Conservation (phyloP, 1,140 invertebrate species). For the Andrena cerasifolii region DNA sequence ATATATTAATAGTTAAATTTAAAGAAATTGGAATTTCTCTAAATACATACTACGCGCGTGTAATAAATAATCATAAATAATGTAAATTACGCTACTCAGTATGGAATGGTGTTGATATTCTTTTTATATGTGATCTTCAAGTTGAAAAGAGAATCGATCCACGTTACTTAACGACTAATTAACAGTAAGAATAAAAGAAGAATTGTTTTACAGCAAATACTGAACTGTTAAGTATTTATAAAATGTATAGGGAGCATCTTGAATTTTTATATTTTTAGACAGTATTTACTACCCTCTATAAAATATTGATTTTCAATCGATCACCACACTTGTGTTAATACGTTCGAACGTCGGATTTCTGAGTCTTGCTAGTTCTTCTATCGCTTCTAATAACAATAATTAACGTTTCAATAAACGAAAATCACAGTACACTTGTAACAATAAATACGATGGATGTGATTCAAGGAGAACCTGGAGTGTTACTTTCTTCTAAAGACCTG, state of each 20-base stretch:
- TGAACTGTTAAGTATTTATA: constrained; percentile 13
- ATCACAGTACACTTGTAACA: constrained; percentile 58
- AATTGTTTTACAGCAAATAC: neutral
- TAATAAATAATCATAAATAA: constrained; percentile 61
- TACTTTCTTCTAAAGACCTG: constrained; percentile 52
- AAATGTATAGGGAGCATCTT: neutral
- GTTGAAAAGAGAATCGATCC: neutral
- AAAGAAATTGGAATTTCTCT: constrained; percentile 15
- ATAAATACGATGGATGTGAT: constrained; percentile 24
- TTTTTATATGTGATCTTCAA: constrained; percentile 19
- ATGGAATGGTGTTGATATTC: constrained; percentile 40
- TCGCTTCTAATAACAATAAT: constrained; percentile 40
- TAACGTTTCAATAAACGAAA: constrained; percentile 45
- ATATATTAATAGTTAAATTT: constrained; percentile 31
- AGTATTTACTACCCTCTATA: constrained; percentile 1
- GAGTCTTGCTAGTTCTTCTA: constrained; percentile 12
- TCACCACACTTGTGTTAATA: constrained; percentile 29
- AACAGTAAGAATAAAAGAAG: too few species aligned
- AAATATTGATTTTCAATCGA: constrained; percentile 5
- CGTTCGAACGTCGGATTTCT: constrained; percentile 23
- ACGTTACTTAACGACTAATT: neutral
- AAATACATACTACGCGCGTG: neutral
- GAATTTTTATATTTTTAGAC: neutral
- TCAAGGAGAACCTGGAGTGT: constrained; percentile 42
- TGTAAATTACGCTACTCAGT: constrained; percentile 32